Conservation (phyloP, 1,140 invertebrate genomes). For the Drosophila pachea region DNA sequence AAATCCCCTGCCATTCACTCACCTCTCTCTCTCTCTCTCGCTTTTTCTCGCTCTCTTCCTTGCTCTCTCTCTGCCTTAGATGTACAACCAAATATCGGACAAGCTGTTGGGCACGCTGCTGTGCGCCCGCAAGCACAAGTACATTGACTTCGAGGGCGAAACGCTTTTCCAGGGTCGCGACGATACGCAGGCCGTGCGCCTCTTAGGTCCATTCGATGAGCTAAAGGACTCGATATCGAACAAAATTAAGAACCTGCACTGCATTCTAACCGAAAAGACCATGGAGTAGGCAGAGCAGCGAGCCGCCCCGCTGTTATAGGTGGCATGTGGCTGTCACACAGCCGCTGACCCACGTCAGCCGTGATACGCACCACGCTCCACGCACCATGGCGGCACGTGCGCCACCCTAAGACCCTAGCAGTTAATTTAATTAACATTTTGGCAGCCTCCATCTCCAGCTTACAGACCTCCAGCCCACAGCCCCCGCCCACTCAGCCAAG, state of each 20-base stretch:
- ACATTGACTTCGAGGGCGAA: conserved; percentile 52
- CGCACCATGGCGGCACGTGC: conserved; percentile 37
- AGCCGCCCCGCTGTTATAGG: conserved; percentile 15
- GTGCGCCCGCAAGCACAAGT: conserved; percentile 48
- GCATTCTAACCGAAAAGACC: conserved; percentile 24
- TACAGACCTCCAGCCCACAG: too few species aligned
- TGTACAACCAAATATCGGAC: conserved; percentile 61
- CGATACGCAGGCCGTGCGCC: conserved; percentile 28
- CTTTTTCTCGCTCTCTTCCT: background rate
- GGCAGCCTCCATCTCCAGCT: conserved; percentile 1
- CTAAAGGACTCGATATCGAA: conserved; percentile 38
- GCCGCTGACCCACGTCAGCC: conserved; percentile 47
- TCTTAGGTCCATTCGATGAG: conserved; percentile 37
- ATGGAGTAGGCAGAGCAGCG: conserved; percentile 25
- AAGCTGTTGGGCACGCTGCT: conserved; percentile 58
- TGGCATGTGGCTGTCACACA: background rate
- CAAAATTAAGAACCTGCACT: conserved; percentile 49
- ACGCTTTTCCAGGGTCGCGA: conserved; percentile 63
- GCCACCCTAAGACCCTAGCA: conserved; percentile 47
- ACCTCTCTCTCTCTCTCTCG: background rate
- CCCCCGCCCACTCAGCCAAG: conserved; percentile 4
- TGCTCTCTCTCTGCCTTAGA: background rate
- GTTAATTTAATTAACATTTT: conserved; percentile 65
- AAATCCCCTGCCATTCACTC: background rate
- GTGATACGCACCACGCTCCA: background rate